Evolutionary conservation across 2,797 vertebrate genomes (phyloP), one percentile per base, ranked within the genome.

Genomic region (Dallia pectoralis): DNA sequence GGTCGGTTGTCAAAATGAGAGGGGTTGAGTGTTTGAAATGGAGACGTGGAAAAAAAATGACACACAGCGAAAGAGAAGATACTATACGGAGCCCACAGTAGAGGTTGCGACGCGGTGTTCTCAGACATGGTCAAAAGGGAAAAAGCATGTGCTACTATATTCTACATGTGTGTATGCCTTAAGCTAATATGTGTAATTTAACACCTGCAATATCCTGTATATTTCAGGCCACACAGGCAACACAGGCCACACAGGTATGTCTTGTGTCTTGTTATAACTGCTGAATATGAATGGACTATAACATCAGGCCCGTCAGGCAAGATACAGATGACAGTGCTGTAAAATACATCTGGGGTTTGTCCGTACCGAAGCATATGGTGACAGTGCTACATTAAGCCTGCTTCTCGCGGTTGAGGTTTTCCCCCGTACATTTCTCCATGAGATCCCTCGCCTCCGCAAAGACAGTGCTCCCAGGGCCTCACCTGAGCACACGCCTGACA

Each of bases 1-100:
- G 64, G 69, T 40, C 67, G 29, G 19, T 65, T 76, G 65, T 79
- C 59, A 63, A 63, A 75, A 69, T 59, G 44, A 66, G 30, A 68
- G 74, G 44, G 53, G 44, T 59, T 25, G 63, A 71, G 49, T 32
- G 69, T 48, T 27, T 67, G 56, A 71, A 77, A 74, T 63, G 19
- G 51, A 72, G 66, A 44, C 25, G 16, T 44, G 48, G 14, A 51
- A 22, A 63, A 25, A 70, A 8, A 64, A 27, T 67, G 6, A 22
- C 47, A 72, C 30, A 74, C 11, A 51, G 6, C n/a, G 30, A 51
- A 32, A 49, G 67, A 65, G 47, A 53, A 30, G 44, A 25, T n/a
- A 16, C 19, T 27, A 33, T 30, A 71, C 15, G 27, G 30, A 36
- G 22, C n/a, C 19, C n/a, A 68, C 22, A 68, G n/a, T 14, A 49